phyloP scores from a whole-genome alignment of 2,888 invertebrate species.

The Troilus luridus region DNA sequence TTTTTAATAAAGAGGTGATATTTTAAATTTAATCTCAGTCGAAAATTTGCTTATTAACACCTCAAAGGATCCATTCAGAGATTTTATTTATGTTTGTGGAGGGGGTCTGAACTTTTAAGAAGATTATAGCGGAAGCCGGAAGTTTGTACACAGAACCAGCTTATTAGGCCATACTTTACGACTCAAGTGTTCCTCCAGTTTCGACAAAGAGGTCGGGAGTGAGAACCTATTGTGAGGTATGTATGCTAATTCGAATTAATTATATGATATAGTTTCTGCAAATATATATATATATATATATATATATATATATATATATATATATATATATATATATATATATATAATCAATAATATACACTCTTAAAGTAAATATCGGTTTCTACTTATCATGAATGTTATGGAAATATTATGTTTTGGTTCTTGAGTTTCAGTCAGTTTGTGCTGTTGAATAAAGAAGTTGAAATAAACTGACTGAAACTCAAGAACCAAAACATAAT shows the following conservation, averaged over 20 bases:
- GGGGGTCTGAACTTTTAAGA: neutral
- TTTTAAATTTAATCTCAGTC: neutral
- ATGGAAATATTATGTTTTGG: too few species aligned
- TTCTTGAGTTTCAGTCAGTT: too few species aligned
- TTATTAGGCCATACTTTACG: slow-evolving; percentile 22
- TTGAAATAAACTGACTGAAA: too few species aligned
- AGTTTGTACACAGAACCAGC: neutral
- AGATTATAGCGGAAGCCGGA: neutral
- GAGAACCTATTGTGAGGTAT: neutral
- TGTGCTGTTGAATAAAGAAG: too few species aligned
- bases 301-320: too few species aligned
- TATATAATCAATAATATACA: too few species aligned
- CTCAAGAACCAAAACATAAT: too few species aligned
- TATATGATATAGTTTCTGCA: neutral
- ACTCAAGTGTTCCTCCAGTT: slow-evolving; percentile 8
- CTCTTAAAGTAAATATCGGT: too few species aligned
- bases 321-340: too few species aligned
- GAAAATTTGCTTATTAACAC: slow-evolving; percentile 24
- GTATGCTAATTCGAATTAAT: neutral
- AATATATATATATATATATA: too few species aligned
- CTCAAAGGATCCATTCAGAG: slow-evolving; percentile 10
- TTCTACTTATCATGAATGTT: too few species aligned
- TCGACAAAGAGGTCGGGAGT: neutral
- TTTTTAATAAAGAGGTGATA: neutral
- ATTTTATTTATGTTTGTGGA: neutral